phyloP scores from a whole-genome alignment of 2,113 vertebrate species.

The Cynoglossus semilaevis region DNA sequence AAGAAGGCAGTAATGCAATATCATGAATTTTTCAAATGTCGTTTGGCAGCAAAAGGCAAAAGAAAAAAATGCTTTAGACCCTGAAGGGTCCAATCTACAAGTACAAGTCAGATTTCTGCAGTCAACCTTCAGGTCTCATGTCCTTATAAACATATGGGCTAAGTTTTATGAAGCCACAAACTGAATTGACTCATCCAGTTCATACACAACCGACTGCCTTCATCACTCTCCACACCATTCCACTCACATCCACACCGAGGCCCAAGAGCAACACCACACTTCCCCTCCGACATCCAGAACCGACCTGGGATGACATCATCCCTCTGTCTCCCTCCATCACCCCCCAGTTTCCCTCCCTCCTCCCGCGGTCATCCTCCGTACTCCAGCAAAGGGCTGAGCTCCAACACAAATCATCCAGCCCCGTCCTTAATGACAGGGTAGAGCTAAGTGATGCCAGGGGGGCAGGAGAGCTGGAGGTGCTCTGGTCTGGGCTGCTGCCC shows the following conservation, averaged over 20 bases:
- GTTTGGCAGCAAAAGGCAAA: too few relatives aligned
- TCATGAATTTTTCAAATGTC: too few relatives aligned
- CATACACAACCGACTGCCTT: conserved; percentile 5
- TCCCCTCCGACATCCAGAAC: conserved; percentile 50
- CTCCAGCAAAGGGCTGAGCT: conserved; percentile 64
- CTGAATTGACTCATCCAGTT: conserved; percentile 36
- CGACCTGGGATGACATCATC: conserved; percentile 75
- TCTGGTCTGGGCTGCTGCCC: conserved; percentile 69
- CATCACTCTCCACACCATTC: conserved; percentile 32
- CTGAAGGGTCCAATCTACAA: too few relatives aligned
- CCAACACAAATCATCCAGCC: conserved; percentile 70
- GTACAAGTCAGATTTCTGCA: too few relatives aligned
- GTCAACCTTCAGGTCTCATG: too few relatives aligned
- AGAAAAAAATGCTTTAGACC: too few relatives aligned
- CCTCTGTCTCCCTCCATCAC: conserved; percentile 3
- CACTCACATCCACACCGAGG: conserved; percentile 14
- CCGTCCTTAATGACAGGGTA: conserved; percentile 75
- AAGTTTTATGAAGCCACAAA: conserved; percentile 17
- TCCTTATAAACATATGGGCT: not conserved
- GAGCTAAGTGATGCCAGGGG: conserved; percentile 72
- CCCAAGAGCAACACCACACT: conserved; percentile 61
- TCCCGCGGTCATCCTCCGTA: conserved; percentile 35
- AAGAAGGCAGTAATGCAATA: too few relatives aligned
- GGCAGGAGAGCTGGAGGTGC: conserved; percentile 65
- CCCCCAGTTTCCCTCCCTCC: not conserved